phyloP scores from a whole-genome alignment of 2,797 vertebrate species.

The Vultur gryphus region DNA sequence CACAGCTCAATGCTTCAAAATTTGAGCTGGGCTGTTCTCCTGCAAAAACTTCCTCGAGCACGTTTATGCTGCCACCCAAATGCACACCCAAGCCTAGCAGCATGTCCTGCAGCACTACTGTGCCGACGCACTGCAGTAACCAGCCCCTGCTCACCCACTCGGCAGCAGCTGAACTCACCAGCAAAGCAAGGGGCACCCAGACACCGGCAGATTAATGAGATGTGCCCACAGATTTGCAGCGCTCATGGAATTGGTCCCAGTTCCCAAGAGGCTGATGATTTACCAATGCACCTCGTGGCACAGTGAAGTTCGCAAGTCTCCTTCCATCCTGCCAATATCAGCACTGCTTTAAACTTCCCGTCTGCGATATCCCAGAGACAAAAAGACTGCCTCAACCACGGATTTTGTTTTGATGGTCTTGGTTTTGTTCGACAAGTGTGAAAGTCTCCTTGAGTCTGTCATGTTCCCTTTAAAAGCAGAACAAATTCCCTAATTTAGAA shows the following conservation, averaged over 20 bases:
- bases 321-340: neutral
- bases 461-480: neutral
- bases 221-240: neutral
- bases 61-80: neutral
- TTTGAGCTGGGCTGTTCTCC: neutral
- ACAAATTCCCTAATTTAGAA: neutral
- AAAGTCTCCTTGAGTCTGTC: neutral
- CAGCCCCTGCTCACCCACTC: neutral
- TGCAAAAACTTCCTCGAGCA: neutral
- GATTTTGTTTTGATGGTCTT: neutral
- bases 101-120: neutral
- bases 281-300: fast-evolving
- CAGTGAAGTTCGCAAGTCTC: neutral
- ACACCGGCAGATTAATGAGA: neutral
- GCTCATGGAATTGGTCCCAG: neutral
- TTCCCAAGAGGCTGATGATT: neutral
- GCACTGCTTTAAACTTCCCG: neutral
- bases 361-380: fast-evolving
- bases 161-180: fast-evolving
- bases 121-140: fast-evolving
- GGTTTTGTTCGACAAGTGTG: neutral
- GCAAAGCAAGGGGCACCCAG: neutral
- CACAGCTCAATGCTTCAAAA: neutral
- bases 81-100: neutral
- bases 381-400: fast-evolving